phyloP scores from a whole-genome alignment of 2,113 vertebrate species.

The Laticauda colubrina region DNA sequence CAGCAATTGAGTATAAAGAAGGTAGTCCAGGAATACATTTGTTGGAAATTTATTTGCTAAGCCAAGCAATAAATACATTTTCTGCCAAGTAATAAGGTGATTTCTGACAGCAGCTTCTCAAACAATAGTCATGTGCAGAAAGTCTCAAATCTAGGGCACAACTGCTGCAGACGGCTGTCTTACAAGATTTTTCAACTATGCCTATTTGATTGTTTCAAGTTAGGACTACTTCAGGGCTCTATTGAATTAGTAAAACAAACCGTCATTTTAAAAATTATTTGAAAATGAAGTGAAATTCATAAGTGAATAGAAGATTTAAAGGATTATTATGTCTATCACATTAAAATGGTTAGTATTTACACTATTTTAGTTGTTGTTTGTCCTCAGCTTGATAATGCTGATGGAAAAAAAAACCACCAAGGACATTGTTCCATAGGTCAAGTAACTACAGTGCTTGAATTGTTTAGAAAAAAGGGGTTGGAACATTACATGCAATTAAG shows the following conservation, averaged over 20 bases:
- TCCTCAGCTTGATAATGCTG: constrained; percentile 28
- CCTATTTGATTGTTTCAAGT: neutral
- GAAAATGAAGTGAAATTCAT: neutral
- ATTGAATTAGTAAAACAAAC: neutral
- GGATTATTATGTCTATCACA: neutral
- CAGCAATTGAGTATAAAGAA: neutral
- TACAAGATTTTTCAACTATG: neutral
- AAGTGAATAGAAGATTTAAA: neutral
- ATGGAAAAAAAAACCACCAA: constrained; percentile 24
- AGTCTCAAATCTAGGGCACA: neutral
- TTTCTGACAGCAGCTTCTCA: constrained; percentile 9
- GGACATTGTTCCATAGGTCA: constrained; percentile 26
- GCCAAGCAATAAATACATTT: neutral
- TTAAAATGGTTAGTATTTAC: constrained; percentile 15
- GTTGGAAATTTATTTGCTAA: neutral
- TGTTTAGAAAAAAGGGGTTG: neutral
- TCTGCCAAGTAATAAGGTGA: neutral
- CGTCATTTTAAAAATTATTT: neutral
- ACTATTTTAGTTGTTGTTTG: constrained; percentile 23
- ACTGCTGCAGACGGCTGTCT: neutral
- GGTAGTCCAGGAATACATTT: neutral
- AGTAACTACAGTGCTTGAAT: constrained; percentile 41
- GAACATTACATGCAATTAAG: neutral
- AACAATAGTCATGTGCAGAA: neutral
- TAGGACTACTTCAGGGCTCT: neutral